Evolutionary conservation across 1,140 invertebrate species (phyloP), one percentile per base, ranked within the genome.

Genomic region (Pseudomyrmex cubaensis): DNA sequence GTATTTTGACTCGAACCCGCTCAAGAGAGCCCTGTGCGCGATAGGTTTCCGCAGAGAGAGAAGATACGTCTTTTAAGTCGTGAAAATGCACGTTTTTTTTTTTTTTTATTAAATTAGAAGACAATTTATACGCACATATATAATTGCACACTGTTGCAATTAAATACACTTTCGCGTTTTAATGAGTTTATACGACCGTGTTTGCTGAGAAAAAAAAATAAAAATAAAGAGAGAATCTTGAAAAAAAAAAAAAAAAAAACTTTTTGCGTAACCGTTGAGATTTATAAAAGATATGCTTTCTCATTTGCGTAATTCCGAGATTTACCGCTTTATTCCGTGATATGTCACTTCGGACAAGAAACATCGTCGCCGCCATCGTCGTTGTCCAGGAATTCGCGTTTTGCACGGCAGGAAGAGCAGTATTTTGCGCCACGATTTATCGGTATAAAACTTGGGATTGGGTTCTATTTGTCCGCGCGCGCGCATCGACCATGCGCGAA

Each of bases 361-460:
- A 72, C 54, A 80, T 80, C 25, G 76, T 62, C 66, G 75, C 17
- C 35, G 35, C 35, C 35, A 35, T 35, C 35, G 35, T 35, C 35
- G 35, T 35, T 35, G 59, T 35, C 66, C 22, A 54, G 62, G 12
- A 78, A 70, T 70, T 70, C 13, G 20, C 73, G 50, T 67, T 77
- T 75, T 76, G n/a, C 61, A 15, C 61, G 59, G 22, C 44, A n/a
- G 48, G 25, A 35, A 15, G 63, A 52, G 35, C 66, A 82, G 75
- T 78, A 78, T 78, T 70, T 78, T 78, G 76, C 76, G 44, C 2
- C 63, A 48, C 76, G 64, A 78, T 78, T 78, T 78, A 78, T 78
- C 52, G 76, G 35, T 20, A 69, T 70, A 86, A 46, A 84, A 86
- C 48, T 69, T 57, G 50, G 73, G 22, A 70, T 57, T 76, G 61